These are phyloP conservation scores for Terrapene triunguis DNA, from an alignment of 2,113 vertebrate genomes.

Conservation along the genomic window DNA sequence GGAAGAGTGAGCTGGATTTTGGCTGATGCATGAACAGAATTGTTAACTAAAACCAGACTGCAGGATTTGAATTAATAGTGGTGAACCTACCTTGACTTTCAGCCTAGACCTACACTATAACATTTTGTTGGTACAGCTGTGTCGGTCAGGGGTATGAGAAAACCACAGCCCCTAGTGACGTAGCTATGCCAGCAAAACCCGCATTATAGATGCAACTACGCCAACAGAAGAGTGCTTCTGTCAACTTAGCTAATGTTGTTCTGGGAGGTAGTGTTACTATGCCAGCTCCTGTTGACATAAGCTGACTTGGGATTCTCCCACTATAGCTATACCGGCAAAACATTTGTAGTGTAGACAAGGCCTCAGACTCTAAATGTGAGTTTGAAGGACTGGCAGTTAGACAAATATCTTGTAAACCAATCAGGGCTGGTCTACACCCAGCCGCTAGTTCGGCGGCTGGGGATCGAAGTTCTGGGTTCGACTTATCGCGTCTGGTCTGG, in stretches of 20 bases:
- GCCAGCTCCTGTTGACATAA: not conserved
- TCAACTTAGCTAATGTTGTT: not conserved
- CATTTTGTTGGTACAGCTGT: not conserved
- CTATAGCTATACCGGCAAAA: not conserved
- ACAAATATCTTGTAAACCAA: not conserved
- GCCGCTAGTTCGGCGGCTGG: too few relatives aligned
- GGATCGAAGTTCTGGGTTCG: too few relatives aligned
- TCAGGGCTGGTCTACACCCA: too few relatives aligned
- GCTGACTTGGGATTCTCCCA: not conserved
- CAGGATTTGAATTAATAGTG: not conserved
- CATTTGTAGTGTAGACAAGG: not conserved
- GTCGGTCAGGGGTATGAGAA: not conserved
- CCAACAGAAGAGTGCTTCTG: not conserved
- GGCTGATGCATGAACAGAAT: rapidly evolving
- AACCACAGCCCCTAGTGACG: not conserved
- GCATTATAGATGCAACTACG: not conserved
- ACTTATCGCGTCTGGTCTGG: too few relatives aligned
- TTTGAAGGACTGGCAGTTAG: not conserved
- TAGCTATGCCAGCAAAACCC: not conserved
- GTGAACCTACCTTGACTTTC: not conserved
- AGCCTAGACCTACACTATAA: not conserved
- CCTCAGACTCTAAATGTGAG: not conserved
- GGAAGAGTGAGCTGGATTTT: not conserved
- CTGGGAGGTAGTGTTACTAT: not conserved
- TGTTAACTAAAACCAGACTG: rapidly evolving